These are phyloP conservation scores for Tragelaphus eurycerus DNA, from an alignment of 2,797 vertebrate genomes.

Conservation along the genomic window DNA sequence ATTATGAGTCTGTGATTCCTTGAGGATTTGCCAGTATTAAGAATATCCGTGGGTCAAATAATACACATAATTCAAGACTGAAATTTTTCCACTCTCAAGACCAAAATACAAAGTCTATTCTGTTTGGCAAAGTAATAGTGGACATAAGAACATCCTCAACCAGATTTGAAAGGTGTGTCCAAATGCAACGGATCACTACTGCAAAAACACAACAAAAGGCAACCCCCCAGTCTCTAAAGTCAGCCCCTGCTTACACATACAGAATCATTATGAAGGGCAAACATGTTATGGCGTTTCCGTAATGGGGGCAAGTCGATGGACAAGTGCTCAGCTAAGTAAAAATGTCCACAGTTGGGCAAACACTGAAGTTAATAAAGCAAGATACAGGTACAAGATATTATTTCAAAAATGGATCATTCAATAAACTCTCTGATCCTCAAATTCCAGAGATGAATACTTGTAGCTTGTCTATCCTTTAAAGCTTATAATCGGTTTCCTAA, in stretches of 20 bases:
- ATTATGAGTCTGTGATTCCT: neutral
- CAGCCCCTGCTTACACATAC: neutral
- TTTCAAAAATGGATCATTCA: constrained; percentile 10
- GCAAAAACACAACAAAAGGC: constrained; percentile 31
- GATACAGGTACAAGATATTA: neutral
- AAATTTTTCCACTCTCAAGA: constrained; percentile 18
- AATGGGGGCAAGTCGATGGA: neutral
- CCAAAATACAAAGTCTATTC: constrained; percentile 37
- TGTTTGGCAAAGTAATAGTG: neutral
- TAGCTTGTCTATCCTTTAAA: neutral
- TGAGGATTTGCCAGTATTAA: constrained; percentile 3
- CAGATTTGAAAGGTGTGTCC: constrained; percentile 38
- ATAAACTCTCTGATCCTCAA: neutral
- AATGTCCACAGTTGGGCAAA: neutral
- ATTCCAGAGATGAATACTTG: neutral
- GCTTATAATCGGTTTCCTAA: neutral
- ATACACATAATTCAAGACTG: neutral
- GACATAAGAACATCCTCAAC: constrained; percentile 45
- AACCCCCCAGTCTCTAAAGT: neutral
- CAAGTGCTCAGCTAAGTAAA: neutral
- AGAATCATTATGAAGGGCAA: neutral
- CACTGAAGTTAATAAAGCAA: constrained; percentile 45
- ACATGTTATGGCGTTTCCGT: neutral
- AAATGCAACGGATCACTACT: constrained; percentile 23
- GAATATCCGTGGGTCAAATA: neutral